phyloP scores from a whole-genome alignment of 1,140 invertebrate species.

The Berghia stephanieae region DNA sequence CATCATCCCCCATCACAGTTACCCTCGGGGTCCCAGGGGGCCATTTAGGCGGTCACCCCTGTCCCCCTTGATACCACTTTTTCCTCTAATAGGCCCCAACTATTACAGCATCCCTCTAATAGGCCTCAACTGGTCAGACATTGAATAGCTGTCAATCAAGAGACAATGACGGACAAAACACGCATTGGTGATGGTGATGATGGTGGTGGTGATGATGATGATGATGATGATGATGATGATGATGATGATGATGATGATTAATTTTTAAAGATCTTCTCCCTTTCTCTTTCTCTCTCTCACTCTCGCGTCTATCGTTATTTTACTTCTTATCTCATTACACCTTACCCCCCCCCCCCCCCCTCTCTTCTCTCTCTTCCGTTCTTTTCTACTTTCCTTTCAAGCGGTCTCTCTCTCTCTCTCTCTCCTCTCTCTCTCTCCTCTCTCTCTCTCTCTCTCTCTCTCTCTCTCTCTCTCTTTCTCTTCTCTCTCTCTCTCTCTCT shows the following conservation, averaged over 20 bases:
- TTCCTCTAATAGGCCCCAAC: no score
- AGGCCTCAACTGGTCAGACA: neutral
- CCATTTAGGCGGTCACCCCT: no score
- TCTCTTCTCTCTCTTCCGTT: neutral
- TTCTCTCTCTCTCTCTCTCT: neutral
- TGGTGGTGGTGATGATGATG: neutral
- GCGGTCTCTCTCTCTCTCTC: neutral
- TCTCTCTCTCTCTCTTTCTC: neutral
- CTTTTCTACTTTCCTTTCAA: neutral
- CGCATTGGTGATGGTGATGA: neutral
- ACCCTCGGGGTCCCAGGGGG: no score
- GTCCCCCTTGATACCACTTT: no score
- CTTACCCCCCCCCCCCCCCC: neutral
- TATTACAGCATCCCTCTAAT: neutral
- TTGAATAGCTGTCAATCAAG: no score
- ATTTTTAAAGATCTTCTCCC: neutral
- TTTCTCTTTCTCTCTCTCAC: conserved; percentile 5
- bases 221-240: neutral
- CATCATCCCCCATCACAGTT: no score
- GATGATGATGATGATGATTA: no score
- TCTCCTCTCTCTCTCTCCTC: neutral
- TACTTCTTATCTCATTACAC: neutral
- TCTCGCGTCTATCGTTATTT: neutral
- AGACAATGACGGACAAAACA: no score
- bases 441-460: neutral